phyloP scores from a whole-genome alignment of 2,888 invertebrate genomes.

The Lumbricus terrestris region DNA sequence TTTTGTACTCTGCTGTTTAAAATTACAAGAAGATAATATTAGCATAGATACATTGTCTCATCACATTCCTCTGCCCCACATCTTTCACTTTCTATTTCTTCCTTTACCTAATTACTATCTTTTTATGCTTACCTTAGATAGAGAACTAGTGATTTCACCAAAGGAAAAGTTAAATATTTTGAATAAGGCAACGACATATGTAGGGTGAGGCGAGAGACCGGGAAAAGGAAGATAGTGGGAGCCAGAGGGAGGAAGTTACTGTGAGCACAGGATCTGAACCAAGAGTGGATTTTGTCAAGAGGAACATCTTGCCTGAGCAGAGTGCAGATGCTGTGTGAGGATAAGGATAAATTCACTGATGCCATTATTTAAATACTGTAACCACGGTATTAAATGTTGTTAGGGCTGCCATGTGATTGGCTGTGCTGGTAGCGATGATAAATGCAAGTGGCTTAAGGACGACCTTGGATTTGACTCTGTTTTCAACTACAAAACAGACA shows the following conservation, averaged over 20 bases:
- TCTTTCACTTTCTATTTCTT: background rate
- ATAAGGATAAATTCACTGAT: background rate
- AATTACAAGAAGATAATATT: background rate
- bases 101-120: background rate
- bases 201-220: background rate
- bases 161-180: background rate
- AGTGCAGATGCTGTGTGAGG: too few species aligned
- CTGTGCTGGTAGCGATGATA: constrained; percentile 71
- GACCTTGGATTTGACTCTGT: constrained; percentile 70
- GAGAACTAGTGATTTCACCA: background rate
- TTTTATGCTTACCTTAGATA: background rate
- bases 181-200: background rate
- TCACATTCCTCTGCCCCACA: background rate
- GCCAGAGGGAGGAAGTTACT: too few species aligned
- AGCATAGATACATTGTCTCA: background rate
- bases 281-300: too few species aligned
- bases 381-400: background rate
- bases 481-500: constrained; percentile 72
- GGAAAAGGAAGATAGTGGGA: too few species aligned
- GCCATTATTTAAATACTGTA: background rate
- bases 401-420: constrained; percentile 69
- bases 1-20: background rate
- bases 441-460: constrained; percentile 70
- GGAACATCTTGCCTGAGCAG: too few species aligned
- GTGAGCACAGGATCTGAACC: too few species aligned